Evolutionary conservation across 2,113 vertebrate genomes (phyloP), one percentile per base, ranked within the genome.

Genomic region (Gobius niger): DNA sequence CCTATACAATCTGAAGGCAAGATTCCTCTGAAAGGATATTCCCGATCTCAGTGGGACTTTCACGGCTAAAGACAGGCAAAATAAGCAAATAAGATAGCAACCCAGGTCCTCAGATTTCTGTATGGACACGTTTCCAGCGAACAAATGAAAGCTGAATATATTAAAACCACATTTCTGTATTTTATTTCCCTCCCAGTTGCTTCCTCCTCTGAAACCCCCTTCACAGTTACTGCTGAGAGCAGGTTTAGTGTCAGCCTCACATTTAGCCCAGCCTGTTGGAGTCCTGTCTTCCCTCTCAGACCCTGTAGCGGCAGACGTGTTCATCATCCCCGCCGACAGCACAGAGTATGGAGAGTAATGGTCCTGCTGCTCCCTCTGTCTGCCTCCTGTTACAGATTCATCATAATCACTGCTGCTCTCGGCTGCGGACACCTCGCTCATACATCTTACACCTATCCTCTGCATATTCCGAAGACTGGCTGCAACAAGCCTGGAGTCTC

Each of bases 291-390:
- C 57, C 75, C 65, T 51, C 57, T 49, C 63, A 51, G 68, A 9
- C 75, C 83, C 83, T 72, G 73, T 71, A 77, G 71, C 9, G 62
- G 68, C 77, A 76, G 82, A 82, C 78, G 70, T 87, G 82, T 77
- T 86, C 77, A 89, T 87, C 85, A 83, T 83, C 68, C 69, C 44
- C 63, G 24, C 65, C 77, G 87, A 85, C 83, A 75, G 67, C n/a
- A 10, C 47, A 53, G 60, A 84, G 76, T 77, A 78, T 76, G 68
- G 78, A 87, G 87, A 87, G 76, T 79, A 79, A 86, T 86, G 81
- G 66, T 68, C 63, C 67, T 65, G 64, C 49, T 63, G n/a, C 56
- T 51, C 68, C 70, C 77, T 51, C 65, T 75, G 73, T 81, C 84
- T 81, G 77, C 73, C 50, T 57, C 51, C 74, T 73, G 76, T 80